Evolutionary conservation across 1,140 invertebrate genomes (phyloP).

Genomic region (Aphelinus certus): DNA sequence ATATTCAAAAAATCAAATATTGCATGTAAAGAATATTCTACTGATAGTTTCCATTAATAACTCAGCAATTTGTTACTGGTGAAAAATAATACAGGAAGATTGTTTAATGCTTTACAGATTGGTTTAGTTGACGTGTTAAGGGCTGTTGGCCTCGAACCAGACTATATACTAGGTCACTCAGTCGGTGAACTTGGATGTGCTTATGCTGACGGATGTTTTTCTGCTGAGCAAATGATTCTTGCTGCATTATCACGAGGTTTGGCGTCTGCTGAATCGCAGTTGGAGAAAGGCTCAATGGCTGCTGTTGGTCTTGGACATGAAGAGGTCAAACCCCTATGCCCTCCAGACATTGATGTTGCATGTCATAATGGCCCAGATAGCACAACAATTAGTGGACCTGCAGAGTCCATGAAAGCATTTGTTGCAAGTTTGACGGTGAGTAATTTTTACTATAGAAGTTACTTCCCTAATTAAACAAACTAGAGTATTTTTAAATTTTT

Average conservation of each 20-base stretch:
- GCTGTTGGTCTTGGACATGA: constrained; percentile 64
- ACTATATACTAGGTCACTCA: constrained; percentile 90
- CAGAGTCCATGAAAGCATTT: constrained; percentile 55
- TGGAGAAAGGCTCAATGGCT: constrained; percentile 66
- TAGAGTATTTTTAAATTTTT: too few species aligned
- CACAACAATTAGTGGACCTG: constrained; percentile 75
- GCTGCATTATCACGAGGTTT: constrained; percentile 74
- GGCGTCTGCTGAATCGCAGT: constrained; percentile 66
- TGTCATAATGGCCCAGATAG: constrained; percentile 76
- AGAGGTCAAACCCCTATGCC: constrained; percentile 59
- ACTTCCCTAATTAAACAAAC: too few species aligned
- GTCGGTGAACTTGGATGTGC: constrained; percentile 89
- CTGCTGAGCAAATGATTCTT: constrained; percentile 84
- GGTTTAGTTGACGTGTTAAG: constrained; percentile 82
- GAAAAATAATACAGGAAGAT: too few species aligned
- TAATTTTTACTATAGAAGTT: background rate
- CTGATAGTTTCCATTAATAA: too few species aligned
- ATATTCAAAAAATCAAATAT: background rate
- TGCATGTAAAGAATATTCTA: background rate
- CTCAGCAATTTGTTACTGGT: too few species aligned
- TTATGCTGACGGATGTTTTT: constrained; percentile 88
- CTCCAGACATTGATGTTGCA: constrained; percentile 70
- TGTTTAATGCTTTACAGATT: constrained; percentile 67
- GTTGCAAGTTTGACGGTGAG: constrained; percentile 58
- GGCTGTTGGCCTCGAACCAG: constrained; percentile 77